Evolutionary conservation across 2,113 vertebrate species (phyloP), one percentile per base, ranked within the genome.

Genomic region (Cryptoleucopteryx plumbea): DNA sequence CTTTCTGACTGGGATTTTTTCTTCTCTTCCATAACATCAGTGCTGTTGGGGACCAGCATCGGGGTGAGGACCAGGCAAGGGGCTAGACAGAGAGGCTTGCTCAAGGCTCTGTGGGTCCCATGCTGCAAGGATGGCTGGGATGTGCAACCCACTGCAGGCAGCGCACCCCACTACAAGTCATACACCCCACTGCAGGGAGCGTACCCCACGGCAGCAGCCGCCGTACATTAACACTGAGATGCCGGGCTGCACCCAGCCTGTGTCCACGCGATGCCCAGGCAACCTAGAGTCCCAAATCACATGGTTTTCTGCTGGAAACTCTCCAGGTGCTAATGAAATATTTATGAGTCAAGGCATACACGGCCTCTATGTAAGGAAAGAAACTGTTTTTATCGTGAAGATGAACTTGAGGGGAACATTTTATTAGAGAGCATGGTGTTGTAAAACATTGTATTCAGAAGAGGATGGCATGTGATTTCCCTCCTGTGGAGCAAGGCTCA

Each of bases 181-280:
- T 31, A 29, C 29, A 21, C 21, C 71, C 71, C 12, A 0, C 52
- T 73, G 70, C 72, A 45, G 1, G 7, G 19, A 1, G 1, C 3
- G 34, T 16, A 31, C 34, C 34, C 40, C 23, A 15, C 4, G 5
- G 27, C 50, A 52, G 75, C 58, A 48, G 22, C 18, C 23, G 13
- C 38, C 5, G 2, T 4, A 26, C 36, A 3, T 4, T 4, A 3
- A 5, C 6, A 3, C 2, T 2, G 62, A 36, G 48, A 6, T 21
- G 29, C 29, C 3, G 6, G 27, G 34, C 45, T 61, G 63, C 13
- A 10, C 18, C 53, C 86, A 36, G n/a, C 31, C 52, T 4, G 10
- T 7, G 27, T 4, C 91, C 32, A 3, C 16, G 58, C 3, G 2
- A 22, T 50, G 43, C 58, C 72, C 52, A 10, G 25, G 27, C 48